These are phyloP conservation scores for Orthosia gothica DNA, from an alignment of 2,888 invertebrate species.

Conservation along the genomic window DNA sequence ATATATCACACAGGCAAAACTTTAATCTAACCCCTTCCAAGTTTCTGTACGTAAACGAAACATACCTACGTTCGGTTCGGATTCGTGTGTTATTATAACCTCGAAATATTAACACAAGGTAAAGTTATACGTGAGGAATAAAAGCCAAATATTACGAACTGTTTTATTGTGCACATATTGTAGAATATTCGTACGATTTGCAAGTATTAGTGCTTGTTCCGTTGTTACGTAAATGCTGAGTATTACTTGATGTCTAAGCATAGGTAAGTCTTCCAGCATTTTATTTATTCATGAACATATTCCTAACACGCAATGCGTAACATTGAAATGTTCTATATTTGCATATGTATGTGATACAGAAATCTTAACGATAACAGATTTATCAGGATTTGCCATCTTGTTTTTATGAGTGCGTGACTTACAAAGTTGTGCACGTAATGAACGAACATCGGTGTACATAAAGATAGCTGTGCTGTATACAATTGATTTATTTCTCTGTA, in stretches of 20 bases:
- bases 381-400: slow-evolving; percentile 77
- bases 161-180: slow-evolving; percentile 60
- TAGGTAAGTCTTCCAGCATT: slow-evolving; percentile 65
- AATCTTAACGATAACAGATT: slow-evolving; percentile 80
- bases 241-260: slow-evolving; percentile 54
- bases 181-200: slow-evolving; percentile 39
- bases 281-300: slow-evolving; percentile 74
- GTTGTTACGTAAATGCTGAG: slow-evolving; percentile 57
- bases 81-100: slow-evolving; percentile 56
- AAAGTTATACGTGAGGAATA: slow-evolving; percentile 45
- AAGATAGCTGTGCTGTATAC: slow-evolving; percentile 53
- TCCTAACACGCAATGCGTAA: slow-evolving; percentile 75
- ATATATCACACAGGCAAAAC: slow-evolving; percentile 81
- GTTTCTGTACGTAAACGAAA: slow-evolving; percentile 62
- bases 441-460: slow-evolving; percentile 65
- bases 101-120: slow-evolving; percentile 54
- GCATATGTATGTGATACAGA: slow-evolving; percentile 79
- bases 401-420: slow-evolving; percentile 75
- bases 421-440: slow-evolving; percentile 67
- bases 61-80: slow-evolving; percentile 63
- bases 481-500: slow-evolving; percentile 69
- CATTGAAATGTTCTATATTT: slow-evolving; percentile 70
- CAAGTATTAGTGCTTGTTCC: slow-evolving; percentile 36
- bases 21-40: slow-evolving; percentile 76
- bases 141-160: slow-evolving; percentile 43